Base-by-base conservation (phyloP, 2,888 invertebrate genomes). In the Caenorhabditis afra region DNA sequence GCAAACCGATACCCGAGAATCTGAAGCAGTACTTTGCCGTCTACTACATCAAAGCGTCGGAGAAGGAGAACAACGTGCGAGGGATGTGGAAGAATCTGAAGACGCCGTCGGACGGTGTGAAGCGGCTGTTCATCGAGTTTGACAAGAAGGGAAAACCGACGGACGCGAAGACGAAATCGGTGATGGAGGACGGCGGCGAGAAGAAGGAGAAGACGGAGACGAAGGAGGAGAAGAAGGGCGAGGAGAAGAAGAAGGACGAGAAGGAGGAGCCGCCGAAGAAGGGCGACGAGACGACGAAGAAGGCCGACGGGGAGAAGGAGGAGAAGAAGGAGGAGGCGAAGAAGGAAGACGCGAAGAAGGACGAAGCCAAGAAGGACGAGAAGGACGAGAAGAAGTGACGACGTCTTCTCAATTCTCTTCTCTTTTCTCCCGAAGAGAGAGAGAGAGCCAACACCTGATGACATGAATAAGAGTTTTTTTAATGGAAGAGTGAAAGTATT, bases 11-110 rank as follows among this genome's bases (percentile, higher is more conserved):
- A 45, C 87, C 87, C 7, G 86, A 86, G 10, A 84, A 70, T 44
- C 75, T 71, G 14, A 86, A 86, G 66, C 87, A 87, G 68, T 87
- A 87, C 79, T 87, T 87, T 73, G 86, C 84, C 47, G 41, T 87
- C 58, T 87, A 87, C 75, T 81, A 86, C 59, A 37, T 81, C 49
- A 86, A 85, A 68, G 22, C n/a, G n/a, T 35, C 8, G 44, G 12
- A 10, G 44, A 18, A 18, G 12, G 45, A 62, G n/a, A 16, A 2
- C 18, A 41, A 20, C 5, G 39, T 50, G 18, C 76, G 87, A 10
- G 53, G 50, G 0, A 57, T 73, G 14, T 87, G 84, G 86, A 49
- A 80, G 35, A 59, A 83, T 4, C 78, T 76, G 49, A 87, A 86
- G 62, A 80, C 80, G 3, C 76, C 81, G 18, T 49, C 66, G 1